Base-by-base conservation (phyloP, 2,888 invertebrate genomes). In the Panorpa germanica region DNA sequence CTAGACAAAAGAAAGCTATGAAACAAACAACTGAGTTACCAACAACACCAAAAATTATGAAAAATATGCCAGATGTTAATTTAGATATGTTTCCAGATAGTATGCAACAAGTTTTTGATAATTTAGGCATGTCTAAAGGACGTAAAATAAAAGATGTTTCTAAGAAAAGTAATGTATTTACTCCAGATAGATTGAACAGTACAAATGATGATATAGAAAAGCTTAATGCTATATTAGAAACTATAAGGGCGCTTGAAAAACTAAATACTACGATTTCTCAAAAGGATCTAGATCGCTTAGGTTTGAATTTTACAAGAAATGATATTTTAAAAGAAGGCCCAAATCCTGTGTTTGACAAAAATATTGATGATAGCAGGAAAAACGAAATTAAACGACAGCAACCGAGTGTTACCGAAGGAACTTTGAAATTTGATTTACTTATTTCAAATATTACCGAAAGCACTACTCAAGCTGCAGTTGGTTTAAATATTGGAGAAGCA, bases 351-450 rank as follows among this genome's bases (percentile, higher is more conserved):
- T 44, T 48, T 29, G 46, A 48, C 20, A 49, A 49, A 22, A 39
- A 45, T 19, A 42, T 45, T 13, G 13, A 43, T 14, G 46, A 45
- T 16, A 48, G 54, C 34, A 41, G 41, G 23, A 64, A 57, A 43
- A 59, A 55, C 43, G 63, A 57, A 42, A 54, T 57, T 25, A 65
- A 61, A 48, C 45, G 65, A 10, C 61, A 60, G 38, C 46, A 64
- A 43, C 47, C 39, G 20, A 27, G 17, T 10, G 22, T 21, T 4
- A 29, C 20, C 15, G 34, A 29, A 10, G 31, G 25, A 14, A 18
- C 22, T 17, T 30, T 27, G 11, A 31, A 24, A 14, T 10, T 16
- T 31, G 17, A 19, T 10, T 14, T 4, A 8, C 27, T 17, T 29
- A 28, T 21, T 17, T 14, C 18, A 14, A 9, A 8, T 9, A n/a